Conservation (phyloP, 2,797 vertebrate genomes). For the Takifugu ocellatus region DNA sequence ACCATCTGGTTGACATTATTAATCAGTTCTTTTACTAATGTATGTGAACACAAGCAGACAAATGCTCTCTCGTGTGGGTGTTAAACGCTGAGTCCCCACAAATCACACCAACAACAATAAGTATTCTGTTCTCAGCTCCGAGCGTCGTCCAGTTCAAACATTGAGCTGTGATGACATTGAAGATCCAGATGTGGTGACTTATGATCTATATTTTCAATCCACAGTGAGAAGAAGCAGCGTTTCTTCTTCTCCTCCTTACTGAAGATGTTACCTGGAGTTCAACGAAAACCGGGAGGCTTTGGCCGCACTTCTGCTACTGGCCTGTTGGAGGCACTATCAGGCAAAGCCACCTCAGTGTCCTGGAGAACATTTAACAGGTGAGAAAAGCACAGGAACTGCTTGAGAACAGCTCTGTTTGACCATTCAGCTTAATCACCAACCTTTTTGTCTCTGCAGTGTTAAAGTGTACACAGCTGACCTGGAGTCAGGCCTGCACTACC, state of each 20-base stretch:
- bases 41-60: too few relatives aligned
- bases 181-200: too few relatives aligned
- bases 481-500: conserved; percentile 89
- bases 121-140: too few relatives aligned
- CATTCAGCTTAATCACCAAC: neutral
- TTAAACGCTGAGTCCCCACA: too few relatives aligned
- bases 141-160: too few relatives aligned
- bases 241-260: conserved; percentile 89
- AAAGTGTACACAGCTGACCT: conserved; percentile 88
- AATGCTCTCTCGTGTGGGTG: too few relatives aligned
- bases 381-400: neutral
- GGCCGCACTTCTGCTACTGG: conserved; percentile 24
- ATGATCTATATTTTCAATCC: conserved; percentile 63
- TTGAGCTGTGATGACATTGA: too few relatives aligned
- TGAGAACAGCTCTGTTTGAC: too few relatives aligned
- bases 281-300: conserved; percentile 57
- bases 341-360: conserved; percentile 26
- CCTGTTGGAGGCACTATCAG: conserved; percentile 41
- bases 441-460: conserved; percentile 64
- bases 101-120: too few relatives aligned
- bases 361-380: conserved; percentile 87
- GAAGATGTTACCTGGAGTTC: conserved; percentile 83
- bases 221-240: conserved; percentile 84
- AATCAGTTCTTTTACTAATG: too few relatives aligned
- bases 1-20: too few relatives aligned